A percentile compares a stretch with the other conserved stretches of the same genome.
phyloP scores from a whole-genome alignment of 2,113 vertebrate genomes.

The Zeus faber region DNA sequence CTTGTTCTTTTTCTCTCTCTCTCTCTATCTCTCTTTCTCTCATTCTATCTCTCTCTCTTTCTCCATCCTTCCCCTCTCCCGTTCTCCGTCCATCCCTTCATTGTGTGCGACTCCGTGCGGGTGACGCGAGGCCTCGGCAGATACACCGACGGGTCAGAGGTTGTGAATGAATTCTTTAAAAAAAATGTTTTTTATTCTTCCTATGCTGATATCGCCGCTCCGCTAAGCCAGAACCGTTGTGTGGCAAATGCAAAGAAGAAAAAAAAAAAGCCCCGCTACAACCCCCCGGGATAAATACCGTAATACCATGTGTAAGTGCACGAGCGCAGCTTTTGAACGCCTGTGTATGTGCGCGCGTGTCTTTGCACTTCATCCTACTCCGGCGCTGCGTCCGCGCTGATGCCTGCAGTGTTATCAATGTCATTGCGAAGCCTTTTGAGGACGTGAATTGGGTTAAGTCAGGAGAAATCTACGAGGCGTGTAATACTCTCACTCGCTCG shows the following conservation, averaged over 20 bases:
- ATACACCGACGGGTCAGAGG: conserved; percentile 45
- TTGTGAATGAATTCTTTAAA: conserved; percentile 59
- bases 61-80: conserved; percentile 8
- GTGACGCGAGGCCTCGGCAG: conserved; percentile 28
- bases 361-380: neutral
- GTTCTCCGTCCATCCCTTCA: conserved; percentile 1
- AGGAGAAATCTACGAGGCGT: conserved; percentile 25
- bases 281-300: conserved; percentile 45
- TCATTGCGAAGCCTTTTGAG: conserved; percentile 38
- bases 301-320: conserved; percentile 16
- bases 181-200: conserved; percentile 50
- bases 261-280: too few relatives aligned
- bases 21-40: conserved; percentile 4
- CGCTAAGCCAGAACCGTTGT: conserved; percentile 50
- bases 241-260: conserved; percentile 38
- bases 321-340: neutral
- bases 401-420: conserved; percentile 26
- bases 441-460: conserved; percentile 44
- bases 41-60: neutral
- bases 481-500: too few relatives aligned
- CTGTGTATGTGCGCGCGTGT: conserved; percentile 3
- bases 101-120: too few relatives aligned
- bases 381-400: conserved; percentile 4
- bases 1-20: neutral
- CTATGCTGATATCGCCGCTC: conserved; percentile 40